These are phyloP conservation scores for Coluber constrictor DNA, from an alignment of 2,797 vertebrate genomes.

Conservation along the genomic window DNA sequence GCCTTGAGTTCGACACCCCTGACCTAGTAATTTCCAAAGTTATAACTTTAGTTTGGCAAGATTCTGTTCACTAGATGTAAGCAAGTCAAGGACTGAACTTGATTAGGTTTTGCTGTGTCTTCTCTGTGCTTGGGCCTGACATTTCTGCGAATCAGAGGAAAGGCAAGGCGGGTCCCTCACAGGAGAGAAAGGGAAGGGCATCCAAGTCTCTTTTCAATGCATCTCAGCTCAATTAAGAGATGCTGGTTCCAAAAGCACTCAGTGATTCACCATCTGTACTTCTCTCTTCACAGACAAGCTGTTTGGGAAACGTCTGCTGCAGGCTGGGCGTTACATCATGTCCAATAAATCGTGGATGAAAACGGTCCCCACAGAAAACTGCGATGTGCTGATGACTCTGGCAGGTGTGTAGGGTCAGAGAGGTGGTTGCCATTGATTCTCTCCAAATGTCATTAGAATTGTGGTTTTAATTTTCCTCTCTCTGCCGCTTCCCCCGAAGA, in stretches of 20 bases:
- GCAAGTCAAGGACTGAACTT: background rate
- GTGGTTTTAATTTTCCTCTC: background rate
- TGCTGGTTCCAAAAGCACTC: background rate
- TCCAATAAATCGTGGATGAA: slow-evolving; percentile 99
- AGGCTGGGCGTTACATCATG: slow-evolving; percentile 95
- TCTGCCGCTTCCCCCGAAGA: background rate
- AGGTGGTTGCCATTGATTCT: background rate
- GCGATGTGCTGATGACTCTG: slow-evolving; percentile 96
- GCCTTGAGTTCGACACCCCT: background rate
- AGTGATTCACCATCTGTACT: background rate
- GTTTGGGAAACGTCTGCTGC: slow-evolving; percentile 93
- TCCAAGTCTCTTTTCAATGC: background rate
- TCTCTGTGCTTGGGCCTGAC: background rate
- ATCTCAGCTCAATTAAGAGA: background rate
- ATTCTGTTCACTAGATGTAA: background rate
- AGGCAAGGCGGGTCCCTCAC: background rate
- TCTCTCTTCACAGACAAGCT: slow-evolving; percentile 81
- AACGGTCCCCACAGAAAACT: slow-evolving; percentile 97
- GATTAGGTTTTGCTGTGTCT: background rate
- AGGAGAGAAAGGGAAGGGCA: background rate
- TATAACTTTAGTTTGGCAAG: background rate
- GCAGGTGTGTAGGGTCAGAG: slow-evolving; percentile 73
- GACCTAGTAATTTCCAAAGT: background rate
- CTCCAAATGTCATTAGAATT: background rate
- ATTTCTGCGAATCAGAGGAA: background rate